Evolutionary conservation across 2,797 vertebrate genomes (phyloP).

Genomic region (Clamator glandarius): DNA sequence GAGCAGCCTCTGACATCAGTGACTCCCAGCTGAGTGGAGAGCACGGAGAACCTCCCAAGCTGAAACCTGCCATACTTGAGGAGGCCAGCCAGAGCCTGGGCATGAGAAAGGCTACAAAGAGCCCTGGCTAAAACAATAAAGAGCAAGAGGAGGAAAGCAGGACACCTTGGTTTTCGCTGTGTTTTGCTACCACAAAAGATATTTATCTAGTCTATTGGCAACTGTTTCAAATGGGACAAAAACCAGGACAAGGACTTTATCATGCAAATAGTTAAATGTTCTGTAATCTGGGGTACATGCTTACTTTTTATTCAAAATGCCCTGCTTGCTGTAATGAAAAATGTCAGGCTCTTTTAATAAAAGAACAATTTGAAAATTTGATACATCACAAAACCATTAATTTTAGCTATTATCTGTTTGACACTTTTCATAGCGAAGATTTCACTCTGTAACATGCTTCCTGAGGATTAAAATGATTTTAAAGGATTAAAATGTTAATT

Average conservation of each 20-base stretch:
- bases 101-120: conserved; percentile 18
- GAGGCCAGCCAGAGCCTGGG: background rate
- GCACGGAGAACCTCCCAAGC: background rate
- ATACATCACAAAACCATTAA: conserved; percentile 79
- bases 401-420: conserved; percentile 78
- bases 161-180: conserved; percentile 6
- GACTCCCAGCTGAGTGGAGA: conserved; percentile 1
- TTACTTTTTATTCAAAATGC: conserved; percentile 69
- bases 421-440: conserved; percentile 76
- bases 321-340: conserved; percentile 62
- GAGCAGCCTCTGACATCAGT: background rate
- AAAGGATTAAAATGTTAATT: conserved; percentile 81
- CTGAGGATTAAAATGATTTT: conserved; percentile 76
- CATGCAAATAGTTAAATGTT: conserved; percentile 65
- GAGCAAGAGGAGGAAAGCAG: background rate
- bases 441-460: conserved; percentile 73
- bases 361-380: conserved; percentile 75
- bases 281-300: conserved; percentile 60
- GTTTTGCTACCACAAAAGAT: conserved; percentile 15
- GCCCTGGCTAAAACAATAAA: background rate
- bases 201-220: conserved; percentile 47
- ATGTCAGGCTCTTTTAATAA: conserved; percentile 69
- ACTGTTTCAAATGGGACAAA: conserved; percentile 36
- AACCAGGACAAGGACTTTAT: conserved; percentile 48
- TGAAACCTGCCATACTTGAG: background rate